These are phyloP conservation scores for Calidris pugnax DNA, from an alignment of 2,113 vertebrate species.

Conservation along the genomic window DNA sequence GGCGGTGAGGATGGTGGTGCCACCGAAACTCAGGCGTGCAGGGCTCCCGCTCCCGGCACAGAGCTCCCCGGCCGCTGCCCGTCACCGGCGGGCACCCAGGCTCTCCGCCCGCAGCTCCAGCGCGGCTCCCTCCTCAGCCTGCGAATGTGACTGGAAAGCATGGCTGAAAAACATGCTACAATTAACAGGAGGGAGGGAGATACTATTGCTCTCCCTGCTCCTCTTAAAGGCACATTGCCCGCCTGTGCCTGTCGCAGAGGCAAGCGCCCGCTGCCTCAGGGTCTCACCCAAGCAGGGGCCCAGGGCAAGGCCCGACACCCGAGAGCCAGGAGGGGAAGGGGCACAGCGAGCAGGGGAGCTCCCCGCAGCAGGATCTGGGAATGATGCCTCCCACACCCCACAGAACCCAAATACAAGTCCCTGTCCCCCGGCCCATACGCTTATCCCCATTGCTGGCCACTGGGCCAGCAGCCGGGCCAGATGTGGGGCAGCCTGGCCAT, in stretches of 20 bases:
- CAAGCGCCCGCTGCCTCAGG: background rate
- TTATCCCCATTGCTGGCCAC: no score
- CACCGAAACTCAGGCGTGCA: background rate
- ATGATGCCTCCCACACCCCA: background rate
- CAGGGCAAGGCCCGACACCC: background rate
- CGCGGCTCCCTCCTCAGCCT: slow-evolving; percentile 20
- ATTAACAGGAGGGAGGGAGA: slow-evolving; percentile 70
- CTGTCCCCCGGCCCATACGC: accelerated
- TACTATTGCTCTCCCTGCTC: slow-evolving; percentile 63
- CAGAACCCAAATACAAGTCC: background rate
- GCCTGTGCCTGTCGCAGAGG: background rate
- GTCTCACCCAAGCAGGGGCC: background rate
- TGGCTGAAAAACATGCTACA: slow-evolving; percentile 64
- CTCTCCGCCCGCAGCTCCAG: background rate
- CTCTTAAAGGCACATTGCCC: slow-evolving; percentile 68
- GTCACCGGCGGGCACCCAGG: background rate
- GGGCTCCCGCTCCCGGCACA: background rate
- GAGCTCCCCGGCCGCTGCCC: background rate
- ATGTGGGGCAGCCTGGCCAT: accelerated
- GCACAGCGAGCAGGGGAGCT: background rate
- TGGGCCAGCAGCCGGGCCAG: background rate
- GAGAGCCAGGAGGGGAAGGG: background rate
- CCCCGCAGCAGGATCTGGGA: no score
- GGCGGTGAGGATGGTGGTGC: background rate
- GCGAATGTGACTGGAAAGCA: slow-evolving; percentile 70